These are phyloP conservation scores for Stylophora pistillata DNA, from an alignment of 64 coral and sea anemone species.

Conservation along the genomic window DNA sequence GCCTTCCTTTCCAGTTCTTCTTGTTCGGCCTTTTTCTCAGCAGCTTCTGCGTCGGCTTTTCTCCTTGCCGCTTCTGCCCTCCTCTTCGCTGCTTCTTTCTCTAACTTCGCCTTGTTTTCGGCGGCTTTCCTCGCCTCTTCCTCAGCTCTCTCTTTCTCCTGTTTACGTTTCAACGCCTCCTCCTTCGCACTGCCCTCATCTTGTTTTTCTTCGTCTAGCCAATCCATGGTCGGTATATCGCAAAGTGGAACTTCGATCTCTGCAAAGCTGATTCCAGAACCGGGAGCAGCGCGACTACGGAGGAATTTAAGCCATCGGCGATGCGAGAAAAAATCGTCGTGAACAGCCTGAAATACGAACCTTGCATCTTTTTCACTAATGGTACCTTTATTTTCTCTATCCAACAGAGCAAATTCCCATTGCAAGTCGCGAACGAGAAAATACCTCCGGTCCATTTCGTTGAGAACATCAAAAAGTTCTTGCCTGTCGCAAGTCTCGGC, in stretches of 20 bases:
- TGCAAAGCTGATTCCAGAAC: slow-evolving; percentile 90
- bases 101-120: slow-evolving; percentile 72
- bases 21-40: slow-evolving; percentile 63
- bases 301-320: slow-evolving; percentile 90
- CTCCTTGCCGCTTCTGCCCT: slow-evolving; percentile 66
- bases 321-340: slow-evolving; percentile 96
- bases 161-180: slow-evolving; percentile 53
- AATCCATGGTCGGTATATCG: slow-evolving; percentile 92
- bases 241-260: slow-evolving; percentile 98
- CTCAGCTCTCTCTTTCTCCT: slow-evolving; percentile 82
- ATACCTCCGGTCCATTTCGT: slow-evolving; percentile 99
- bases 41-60: slow-evolving; percentile 64
- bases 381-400: slow-evolving; percentile 85
- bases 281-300: slow-evolving; percentile 82
- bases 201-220: slow-evolving; percentile 88
- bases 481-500: slow-evolving; percentile 87
- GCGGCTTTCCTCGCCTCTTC: slow-evolving; percentile 76
- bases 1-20: slow-evolving; percentile 58
- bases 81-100: slow-evolving; percentile 70
- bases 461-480: slow-evolving; percentile 93
- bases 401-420: slow-evolving; percentile 98
- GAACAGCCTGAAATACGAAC: slow-evolving; percentile 96
- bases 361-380: slow-evolving; percentile 90
- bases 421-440: slow-evolving; percentile 89
- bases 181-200: slow-evolving; percentile 88